A percentile compares a stretch with the other conserved stretches of the same genome.
phyloP scores from a whole-genome alignment of 2,888 invertebrate genomes.

The Morpho deidamia region DNA sequence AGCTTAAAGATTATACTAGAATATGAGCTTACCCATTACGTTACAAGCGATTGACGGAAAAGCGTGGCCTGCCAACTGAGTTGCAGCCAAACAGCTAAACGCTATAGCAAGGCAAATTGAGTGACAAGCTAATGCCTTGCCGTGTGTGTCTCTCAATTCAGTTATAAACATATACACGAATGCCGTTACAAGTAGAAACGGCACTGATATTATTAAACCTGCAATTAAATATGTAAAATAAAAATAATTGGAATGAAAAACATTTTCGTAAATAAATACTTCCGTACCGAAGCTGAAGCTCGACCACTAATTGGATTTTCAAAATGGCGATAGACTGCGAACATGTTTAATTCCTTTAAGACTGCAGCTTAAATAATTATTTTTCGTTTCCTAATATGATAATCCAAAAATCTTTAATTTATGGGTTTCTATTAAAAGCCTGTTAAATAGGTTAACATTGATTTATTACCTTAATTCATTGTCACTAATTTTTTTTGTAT shows the following conservation, averaged over 20 bases:
- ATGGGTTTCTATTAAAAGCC: too few species aligned
- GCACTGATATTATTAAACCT: conserved; percentile 74
- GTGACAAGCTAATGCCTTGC: conserved; percentile 77
- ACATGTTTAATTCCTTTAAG: background rate
- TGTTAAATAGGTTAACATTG: too few species aligned
- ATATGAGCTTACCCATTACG: conserved; percentile 55
- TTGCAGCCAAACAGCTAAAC: conserved; percentile 73
- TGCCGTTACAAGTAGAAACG: conserved; percentile 71
- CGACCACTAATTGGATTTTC: conserved; percentile 2
- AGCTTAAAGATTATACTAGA: background rate
- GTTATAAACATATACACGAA: conserved; percentile 68
- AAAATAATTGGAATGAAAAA: background rate
- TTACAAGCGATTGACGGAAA: conserved; percentile 66
- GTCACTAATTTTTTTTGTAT: too few species aligned
- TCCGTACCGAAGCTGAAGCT: background rate
- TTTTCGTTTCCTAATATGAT: background rate
- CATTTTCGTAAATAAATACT: background rate
- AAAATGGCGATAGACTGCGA: background rate
- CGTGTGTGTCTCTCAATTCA: conserved; percentile 75
- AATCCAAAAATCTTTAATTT: too few species aligned
- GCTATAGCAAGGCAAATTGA: conserved; percentile 75
- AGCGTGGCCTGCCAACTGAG: conserved; percentile 72
- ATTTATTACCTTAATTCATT: too few species aligned
- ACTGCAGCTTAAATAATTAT: background rate
- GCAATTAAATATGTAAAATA: conserved; percentile 28